A percentile compares a stretch with the other conserved stretches of the same genome.
Conservation (phyloP, 2,797 vertebrate genomes). For the Xenopus petersii region DNA sequence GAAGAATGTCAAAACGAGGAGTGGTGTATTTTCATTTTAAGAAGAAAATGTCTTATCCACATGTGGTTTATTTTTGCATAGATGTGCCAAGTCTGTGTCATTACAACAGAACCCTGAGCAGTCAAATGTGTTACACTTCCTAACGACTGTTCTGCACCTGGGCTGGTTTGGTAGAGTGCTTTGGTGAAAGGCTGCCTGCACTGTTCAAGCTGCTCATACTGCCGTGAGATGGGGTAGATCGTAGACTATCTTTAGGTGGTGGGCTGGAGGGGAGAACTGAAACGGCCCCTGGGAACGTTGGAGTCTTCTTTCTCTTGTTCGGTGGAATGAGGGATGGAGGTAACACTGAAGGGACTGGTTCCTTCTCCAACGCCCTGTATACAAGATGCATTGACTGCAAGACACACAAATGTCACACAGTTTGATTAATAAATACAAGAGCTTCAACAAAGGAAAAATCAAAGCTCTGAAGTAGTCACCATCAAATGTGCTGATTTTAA, state of each 20-base stretch:
- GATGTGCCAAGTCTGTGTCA: too few species aligned
- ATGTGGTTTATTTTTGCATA: too few species aligned
- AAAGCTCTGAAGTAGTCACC: too few species aligned
- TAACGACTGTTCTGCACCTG: conserved; percentile 66
- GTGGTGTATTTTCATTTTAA: too few species aligned
- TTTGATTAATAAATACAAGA: too few species aligned
- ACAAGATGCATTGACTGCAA: conserved; percentile 96
- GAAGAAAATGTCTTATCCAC: too few species aligned
- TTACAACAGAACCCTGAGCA: too few species aligned
- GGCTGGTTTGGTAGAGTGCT: conserved; percentile 82
- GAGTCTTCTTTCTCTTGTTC: conserved; percentile 87
- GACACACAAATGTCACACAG: neutral
- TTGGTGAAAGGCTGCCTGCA: conserved; percentile 89
- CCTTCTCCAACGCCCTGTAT: conserved; percentile 94
- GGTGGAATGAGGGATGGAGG: conserved; percentile 85
- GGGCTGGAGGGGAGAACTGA: conserved; percentile 88
- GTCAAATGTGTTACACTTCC: too few species aligned
- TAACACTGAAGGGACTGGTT: conserved; percentile 85
- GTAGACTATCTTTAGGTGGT: conserved; percentile 89
- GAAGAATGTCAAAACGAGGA: too few species aligned
- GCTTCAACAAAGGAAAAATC: too few species aligned
- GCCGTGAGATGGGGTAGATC: conserved; percentile 91
- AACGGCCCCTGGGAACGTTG: conserved; percentile 72
- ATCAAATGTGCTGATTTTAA: too few species aligned
- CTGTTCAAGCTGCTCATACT: conserved; percentile 95